These are phyloP conservation scores for Asobara japonica DNA, from an alignment of 1,140 invertebrate species.

Conservation along the genomic window DNA sequence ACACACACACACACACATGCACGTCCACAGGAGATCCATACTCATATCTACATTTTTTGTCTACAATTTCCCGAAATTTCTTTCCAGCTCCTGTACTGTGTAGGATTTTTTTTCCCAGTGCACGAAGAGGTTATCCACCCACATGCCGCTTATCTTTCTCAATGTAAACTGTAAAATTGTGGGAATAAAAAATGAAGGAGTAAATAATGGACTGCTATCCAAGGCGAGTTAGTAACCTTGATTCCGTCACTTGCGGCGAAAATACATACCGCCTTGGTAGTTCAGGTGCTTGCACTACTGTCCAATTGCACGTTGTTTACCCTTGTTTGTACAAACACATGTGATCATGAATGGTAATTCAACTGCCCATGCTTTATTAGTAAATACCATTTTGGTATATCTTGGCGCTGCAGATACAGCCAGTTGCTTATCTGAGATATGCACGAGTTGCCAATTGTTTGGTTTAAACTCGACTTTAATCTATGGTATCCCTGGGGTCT, in stretches of 20 bases:
- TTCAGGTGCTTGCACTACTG: background rate
- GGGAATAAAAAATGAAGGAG: background rate
- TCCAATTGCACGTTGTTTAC: background rate
- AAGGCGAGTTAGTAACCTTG: background rate
- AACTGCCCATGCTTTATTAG: background rate
- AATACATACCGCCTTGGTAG: background rate
- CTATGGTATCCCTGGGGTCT: no score
- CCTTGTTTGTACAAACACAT: background rate
- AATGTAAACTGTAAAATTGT: background rate
- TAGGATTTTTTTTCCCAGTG: no score
- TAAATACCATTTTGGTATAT: background rate
- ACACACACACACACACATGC: no score
- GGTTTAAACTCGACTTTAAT: background rate
- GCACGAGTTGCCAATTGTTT: background rate
- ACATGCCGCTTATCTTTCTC: no score
- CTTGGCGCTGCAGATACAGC: background rate
- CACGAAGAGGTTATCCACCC: no score
- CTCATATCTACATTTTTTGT: no score
- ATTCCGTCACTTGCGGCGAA: background rate
- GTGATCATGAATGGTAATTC: slow-evolving; percentile 6
- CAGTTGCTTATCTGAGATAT: background rate
- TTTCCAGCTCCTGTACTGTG: no score
- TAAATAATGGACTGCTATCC: background rate
- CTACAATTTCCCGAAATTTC: no score
- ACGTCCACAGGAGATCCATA: no score